Base-by-base conservation (phyloP, 1,140 invertebrate species). In the Centruroides vittatus region DNA sequence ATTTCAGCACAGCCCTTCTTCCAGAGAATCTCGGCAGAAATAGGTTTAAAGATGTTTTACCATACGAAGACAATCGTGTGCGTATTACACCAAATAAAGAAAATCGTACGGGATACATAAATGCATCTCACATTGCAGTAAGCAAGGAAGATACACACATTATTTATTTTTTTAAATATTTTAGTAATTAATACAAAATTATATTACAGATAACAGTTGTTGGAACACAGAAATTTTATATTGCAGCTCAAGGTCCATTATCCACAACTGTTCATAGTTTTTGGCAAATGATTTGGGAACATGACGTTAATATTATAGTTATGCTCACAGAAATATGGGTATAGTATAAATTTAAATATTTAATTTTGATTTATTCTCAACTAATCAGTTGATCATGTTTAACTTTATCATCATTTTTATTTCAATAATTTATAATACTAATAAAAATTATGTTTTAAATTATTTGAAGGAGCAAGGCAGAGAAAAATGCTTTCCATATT, bases 211-310 rank as follows among this genome's bases (percentile, higher is more conserved):
- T 84, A 63, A 85, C 82, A 35, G 83, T 87, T 46, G 86, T 84
- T 65, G 82, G 63, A 79, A 81, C 62, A 61, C 85, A 88, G 67
- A 78, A 85, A 46, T 89, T 88, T 72, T 93, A 93, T 73, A 87
- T 93, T 58, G 84, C 87, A 41, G 84, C 85, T 10, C 88, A 90
- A 72, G 84, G 84, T 13, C 86, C 86, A 9, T 72, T 84, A 47
- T 70, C 76, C 53, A 74, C 76, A 50, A 85, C 82, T 7, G 71
- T 81, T 12, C 73, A 75, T 35, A 76, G 79, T 66, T 86, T 93
- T 71, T 95, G 91, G 92, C 84, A 89, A 74, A 86, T 88, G 77
- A 80, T 88, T 48, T 92, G 88, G 87, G 86, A 91, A 74, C 80
- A 84, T 46, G 84, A 89, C 72, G 84, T 88, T 1, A 82, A 85